phyloP scores from a whole-genome alignment of 30 jellyfish, hydroid and myxozoan species.

The Hydractinia echinata region DNA sequence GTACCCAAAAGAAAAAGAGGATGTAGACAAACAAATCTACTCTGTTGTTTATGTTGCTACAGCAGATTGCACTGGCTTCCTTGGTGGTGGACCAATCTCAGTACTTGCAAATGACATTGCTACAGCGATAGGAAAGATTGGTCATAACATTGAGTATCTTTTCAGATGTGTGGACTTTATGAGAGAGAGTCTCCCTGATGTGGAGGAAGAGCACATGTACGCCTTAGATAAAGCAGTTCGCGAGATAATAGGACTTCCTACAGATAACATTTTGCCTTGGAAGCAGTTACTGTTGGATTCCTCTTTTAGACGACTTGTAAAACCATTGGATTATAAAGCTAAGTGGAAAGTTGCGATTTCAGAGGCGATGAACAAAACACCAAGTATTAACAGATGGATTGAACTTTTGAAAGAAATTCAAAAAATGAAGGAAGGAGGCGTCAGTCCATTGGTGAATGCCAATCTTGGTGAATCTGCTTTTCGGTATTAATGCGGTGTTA shows the following conservation, averaged over 20 bases:
- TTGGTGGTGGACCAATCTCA: slow-evolving; percentile 42
- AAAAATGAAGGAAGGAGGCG: slow-evolving; percentile 1
- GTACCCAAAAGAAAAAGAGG: not conserved
- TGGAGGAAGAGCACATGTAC: slow-evolving; percentile 65
- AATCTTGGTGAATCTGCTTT: too few species aligned
- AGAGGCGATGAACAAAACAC: not conserved
- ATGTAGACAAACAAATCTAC: not conserved
- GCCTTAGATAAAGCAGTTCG: slow-evolving; percentile 60
- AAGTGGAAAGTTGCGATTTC: not conserved
- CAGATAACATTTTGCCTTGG: slow-evolving; percentile 62
- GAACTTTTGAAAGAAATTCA: not conserved
- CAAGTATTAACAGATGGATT: not conserved
- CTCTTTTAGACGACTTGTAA: not conserved
- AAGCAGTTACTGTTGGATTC: not conserved
- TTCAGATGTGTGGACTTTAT: slow-evolving; percentile 68
- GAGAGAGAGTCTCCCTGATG: slow-evolving; percentile 47
- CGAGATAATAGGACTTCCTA: slow-evolving; percentile 44
- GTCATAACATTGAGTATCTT: slow-evolving; percentile 78
- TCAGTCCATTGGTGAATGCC: not conserved
- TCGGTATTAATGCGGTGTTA: too few species aligned
- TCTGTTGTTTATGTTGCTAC: slow-evolving; percentile 67
- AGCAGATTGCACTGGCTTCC: slow-evolving; percentile 41
- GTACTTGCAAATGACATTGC: slow-evolving; percentile 54
- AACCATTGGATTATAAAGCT: slow-evolving; percentile 1
- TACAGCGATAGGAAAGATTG: slow-evolving; percentile 55